Evolutionary conservation across 2,113 vertebrate genomes (phyloP).

Genomic region (Semnornis frantzii): DNA sequence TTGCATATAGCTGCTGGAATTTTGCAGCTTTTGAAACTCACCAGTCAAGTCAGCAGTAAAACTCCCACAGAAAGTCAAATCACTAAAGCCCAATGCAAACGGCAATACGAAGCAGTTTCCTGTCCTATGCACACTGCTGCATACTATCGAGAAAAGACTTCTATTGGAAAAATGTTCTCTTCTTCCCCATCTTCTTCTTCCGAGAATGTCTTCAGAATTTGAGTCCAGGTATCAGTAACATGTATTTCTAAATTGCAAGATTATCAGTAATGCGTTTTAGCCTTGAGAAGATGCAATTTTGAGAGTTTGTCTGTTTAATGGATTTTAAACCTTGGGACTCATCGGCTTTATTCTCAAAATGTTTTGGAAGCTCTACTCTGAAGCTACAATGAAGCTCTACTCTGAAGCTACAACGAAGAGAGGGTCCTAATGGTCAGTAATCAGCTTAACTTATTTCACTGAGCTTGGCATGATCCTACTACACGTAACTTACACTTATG

Average conservation of each 20-base stretch:
- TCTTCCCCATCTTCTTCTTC: background rate
- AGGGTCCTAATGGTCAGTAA: background rate
- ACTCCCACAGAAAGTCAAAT: background rate
- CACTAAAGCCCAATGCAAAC: background rate
- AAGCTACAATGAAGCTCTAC: background rate
- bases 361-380: background rate
- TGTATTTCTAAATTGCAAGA: background rate
- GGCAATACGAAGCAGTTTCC: background rate
- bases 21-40: background rate
- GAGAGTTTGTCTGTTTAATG: rapidly evolving
- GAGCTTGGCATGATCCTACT: background rate
- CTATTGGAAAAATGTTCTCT: background rate
- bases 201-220: background rate
- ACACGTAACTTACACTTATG: background rate
- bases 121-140: background rate
- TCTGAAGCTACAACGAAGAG: background rate
- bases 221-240: background rate
- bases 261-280: background rate
- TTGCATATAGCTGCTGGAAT: background rate
- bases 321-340: background rate
- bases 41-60: background rate
- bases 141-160: background rate
- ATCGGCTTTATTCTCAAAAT: background rate
- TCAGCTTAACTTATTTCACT: background rate
- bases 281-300: background rate